These are phyloP conservation scores for Montipora capricornis DNA, from an alignment of 64 coral and sea anemone species.

Conservation along the genomic window DNA sequence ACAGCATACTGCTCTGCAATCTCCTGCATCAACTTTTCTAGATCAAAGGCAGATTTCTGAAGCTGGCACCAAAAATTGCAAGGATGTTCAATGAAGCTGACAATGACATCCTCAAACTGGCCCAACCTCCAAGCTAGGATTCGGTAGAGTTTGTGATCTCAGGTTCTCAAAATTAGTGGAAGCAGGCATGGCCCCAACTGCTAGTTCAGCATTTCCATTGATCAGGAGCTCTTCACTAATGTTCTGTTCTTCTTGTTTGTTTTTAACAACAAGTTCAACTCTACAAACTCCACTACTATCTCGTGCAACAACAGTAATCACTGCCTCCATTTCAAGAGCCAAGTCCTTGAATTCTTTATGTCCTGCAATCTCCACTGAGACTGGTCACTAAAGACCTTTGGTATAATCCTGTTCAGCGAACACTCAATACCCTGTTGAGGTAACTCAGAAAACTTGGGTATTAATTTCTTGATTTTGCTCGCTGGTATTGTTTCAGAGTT, in stretches of 20 bases:
- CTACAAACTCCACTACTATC: constrained; percentile 54
- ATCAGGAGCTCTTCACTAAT: constrained; percentile 73
- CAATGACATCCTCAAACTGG: constrained; percentile 79
- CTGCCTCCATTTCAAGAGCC: constrained; percentile 78
- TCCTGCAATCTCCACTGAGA: constrained; percentile 58
- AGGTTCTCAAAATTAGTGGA: constrained; percentile 77
- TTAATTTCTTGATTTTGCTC: constrained; percentile 74
- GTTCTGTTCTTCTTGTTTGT: constrained; percentile 62
- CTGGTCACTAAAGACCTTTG: neutral
- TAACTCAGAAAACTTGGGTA: constrained; percentile 85
- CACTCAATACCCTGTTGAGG: constrained; percentile 89
- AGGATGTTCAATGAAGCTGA: constrained; percentile 70
- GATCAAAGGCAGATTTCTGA: constrained; percentile 42
- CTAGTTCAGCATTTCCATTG: constrained; percentile 66
- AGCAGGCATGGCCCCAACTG: constrained; percentile 55
- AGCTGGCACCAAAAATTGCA: constrained; percentile 87
- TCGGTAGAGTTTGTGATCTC: constrained; percentile 53
- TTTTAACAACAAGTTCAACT: constrained; percentile 68
- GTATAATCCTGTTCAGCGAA: constrained; percentile 79
- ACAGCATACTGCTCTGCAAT: constrained; percentile 71
- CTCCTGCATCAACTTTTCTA: constrained; percentile 75
- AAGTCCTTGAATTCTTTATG: constrained; percentile 72
- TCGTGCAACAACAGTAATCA: constrained; percentile 54
- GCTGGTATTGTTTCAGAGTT: constrained; percentile 80
- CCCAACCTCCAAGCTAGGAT: constrained; percentile 49